phyloP scores from a whole-genome alignment of 2,888 invertebrate species.

The Agriotes lineatus region DNA sequence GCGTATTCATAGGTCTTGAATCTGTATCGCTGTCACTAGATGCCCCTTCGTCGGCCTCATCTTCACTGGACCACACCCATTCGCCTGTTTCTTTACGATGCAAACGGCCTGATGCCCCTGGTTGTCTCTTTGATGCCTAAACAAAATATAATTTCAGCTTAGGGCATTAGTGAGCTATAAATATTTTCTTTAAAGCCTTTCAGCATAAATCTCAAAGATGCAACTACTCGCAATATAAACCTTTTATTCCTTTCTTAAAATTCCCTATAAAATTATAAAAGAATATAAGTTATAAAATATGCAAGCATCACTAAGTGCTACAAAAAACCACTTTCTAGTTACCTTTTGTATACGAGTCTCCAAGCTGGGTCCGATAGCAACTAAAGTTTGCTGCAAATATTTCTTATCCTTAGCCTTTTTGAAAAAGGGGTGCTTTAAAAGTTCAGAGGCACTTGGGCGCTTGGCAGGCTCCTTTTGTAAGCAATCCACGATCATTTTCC shows the following conservation, averaged over 20 bases:
- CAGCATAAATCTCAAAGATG: too few species aligned
- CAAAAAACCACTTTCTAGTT: too few species aligned
- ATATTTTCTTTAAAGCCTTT: too few species aligned
- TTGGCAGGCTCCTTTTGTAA: constrained; percentile 95
- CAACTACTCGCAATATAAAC: too few species aligned
- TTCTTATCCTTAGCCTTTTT: constrained; percentile 96
- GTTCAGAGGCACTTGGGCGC: constrained; percentile 94
- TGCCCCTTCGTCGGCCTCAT: constrained; percentile 80
- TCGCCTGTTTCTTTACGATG: constrained; percentile 96
- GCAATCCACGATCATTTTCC: constrained; percentile 97
- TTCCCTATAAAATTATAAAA: too few species aligned
- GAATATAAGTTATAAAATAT: too few species aligned
- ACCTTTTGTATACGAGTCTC: constrained; percentile 94
- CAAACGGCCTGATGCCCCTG: constrained; percentile 86
- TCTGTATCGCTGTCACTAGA: constrained; percentile 70
- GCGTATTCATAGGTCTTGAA: constrained; percentile 66
- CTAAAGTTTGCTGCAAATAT: constrained; percentile 86
- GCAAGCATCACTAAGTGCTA: too few species aligned
- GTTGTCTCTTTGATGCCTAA: constrained; percentile 81
- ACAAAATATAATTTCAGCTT: too few species aligned
- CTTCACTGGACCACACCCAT: constrained; percentile 99
- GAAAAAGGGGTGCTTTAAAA: constrained; percentile 97
- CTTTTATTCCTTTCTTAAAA: too few species aligned
- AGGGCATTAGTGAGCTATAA: too few species aligned
- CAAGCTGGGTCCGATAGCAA: constrained; percentile 88